These are phyloP conservation scores for Chymomyza fuscimana DNA, from an alignment of 2,888 invertebrate species.

Conservation along the genomic window DNA sequence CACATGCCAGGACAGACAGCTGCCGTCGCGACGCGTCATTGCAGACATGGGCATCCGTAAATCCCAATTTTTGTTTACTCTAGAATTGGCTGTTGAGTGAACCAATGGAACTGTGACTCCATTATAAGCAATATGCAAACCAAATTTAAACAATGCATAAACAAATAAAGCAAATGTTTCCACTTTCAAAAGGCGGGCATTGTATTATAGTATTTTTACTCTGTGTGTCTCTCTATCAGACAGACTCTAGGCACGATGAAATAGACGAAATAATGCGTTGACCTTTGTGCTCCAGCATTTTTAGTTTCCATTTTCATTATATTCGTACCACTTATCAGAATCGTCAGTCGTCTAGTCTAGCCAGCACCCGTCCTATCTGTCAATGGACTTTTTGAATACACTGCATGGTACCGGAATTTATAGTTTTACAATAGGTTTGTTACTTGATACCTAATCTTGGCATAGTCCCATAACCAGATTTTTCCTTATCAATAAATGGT, in stretches of 20 bases:
- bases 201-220: conserved; percentile 26
- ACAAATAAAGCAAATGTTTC: background rate
- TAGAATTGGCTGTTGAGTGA: background rate
- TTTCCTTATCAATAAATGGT: too few species aligned
- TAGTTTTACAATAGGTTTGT: too few species aligned
- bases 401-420: too few species aligned
- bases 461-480: too few species aligned
- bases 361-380: conserved; percentile 40
- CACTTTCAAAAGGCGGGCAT: conserved; percentile 21
- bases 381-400: conserved; percentile 38
- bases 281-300: conserved; percentile 32
- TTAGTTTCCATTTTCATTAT: background rate
- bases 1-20: background rate
- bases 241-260: background rate
- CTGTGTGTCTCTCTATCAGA: background rate
- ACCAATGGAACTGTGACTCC: background rate
- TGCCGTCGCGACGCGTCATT: background rate
- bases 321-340: conserved; percentile 8
- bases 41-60: background rate
- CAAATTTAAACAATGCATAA: too few species aligned
- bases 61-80: background rate
- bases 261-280: conserved; percentile 23
- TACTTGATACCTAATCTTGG: too few species aligned
- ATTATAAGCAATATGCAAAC: background rate
- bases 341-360: conserved; percentile 20